phyloP scores from a whole-genome alignment of 2,888 invertebrate genomes.

The Argyra leucocephala region DNA sequence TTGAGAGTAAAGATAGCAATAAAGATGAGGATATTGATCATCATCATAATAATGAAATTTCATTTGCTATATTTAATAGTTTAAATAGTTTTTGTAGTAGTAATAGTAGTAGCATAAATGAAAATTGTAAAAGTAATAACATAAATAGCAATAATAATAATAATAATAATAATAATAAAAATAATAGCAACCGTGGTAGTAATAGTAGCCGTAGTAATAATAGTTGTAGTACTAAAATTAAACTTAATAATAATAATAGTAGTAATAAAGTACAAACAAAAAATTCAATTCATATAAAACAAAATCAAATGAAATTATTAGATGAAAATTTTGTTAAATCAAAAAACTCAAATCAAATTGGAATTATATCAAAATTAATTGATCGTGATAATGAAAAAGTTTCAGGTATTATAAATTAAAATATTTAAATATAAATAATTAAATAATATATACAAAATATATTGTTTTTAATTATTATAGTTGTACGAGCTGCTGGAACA shows the following conservation, averaged over 20 bases:
- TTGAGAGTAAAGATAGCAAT: no score
- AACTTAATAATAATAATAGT: neutral
- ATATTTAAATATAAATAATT: no score
- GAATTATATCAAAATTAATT: neutral
- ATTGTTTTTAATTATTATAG: conserved; percentile 22
- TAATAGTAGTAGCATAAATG: neutral
- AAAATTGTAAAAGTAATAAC: neutral
- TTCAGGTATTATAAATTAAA: no score
- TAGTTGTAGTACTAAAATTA: neutral
- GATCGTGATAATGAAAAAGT: conserved; percentile 30
- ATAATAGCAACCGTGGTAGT: neutral
- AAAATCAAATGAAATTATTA: neutral
- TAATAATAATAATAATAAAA: neutral
- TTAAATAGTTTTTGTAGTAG: no score
- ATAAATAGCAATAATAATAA: neutral
- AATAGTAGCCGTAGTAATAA: neutral
- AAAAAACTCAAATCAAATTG: neutral
- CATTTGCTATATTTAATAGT: no score
- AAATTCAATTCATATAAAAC: neutral
- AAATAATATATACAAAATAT: no score
- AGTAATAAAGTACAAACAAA: neutral
- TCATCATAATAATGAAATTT: no score
- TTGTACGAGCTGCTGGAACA: conserved; percentile 41
- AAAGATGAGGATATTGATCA: no score
- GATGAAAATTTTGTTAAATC: neutral